Percentiles rank a stretch among this genome's conserved stretches.
phyloP scores from a whole-genome alignment of 2,888 invertebrate genomes.

The Lasioglossum malachurum region DNA sequence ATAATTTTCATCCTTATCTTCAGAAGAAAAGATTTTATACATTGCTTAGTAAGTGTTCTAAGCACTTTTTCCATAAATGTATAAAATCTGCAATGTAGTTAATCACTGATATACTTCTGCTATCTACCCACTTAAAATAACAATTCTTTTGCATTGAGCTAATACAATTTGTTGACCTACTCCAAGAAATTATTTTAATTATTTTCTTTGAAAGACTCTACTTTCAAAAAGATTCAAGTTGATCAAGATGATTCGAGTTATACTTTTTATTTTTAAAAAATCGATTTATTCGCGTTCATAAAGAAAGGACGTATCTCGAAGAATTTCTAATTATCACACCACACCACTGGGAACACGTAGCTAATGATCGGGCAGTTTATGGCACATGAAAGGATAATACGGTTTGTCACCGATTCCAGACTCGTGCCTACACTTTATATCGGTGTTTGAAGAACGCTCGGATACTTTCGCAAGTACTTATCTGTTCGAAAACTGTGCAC shows the following conservation, averaged over 20 bases:
- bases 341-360: neutral
- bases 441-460: neutral
- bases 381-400: neutral
- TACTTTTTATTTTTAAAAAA: neutral
- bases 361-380: neutral
- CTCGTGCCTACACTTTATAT: neutral
- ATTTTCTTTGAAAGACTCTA: no score
- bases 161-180: no score
- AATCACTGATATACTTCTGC: no score
- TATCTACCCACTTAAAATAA: no score
- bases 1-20: neutral
- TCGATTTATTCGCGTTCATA: neutral
- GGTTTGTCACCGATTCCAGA: neutral
- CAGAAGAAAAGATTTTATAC: neutral
- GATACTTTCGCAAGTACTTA: conserved; percentile 7
- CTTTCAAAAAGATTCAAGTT: no score
- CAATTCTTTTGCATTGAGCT: no score
- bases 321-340: neutral
- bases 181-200: neutral
- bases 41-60: neutral
- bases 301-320: neutral
- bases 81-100: no score
- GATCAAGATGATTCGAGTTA: neutral
- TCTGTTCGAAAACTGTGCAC: conserved; percentile 1
- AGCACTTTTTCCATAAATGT: no score